Evolutionary conservation across 2,888 invertebrate species (phyloP).

Genomic region (Alentia gelatinosa): DNA sequence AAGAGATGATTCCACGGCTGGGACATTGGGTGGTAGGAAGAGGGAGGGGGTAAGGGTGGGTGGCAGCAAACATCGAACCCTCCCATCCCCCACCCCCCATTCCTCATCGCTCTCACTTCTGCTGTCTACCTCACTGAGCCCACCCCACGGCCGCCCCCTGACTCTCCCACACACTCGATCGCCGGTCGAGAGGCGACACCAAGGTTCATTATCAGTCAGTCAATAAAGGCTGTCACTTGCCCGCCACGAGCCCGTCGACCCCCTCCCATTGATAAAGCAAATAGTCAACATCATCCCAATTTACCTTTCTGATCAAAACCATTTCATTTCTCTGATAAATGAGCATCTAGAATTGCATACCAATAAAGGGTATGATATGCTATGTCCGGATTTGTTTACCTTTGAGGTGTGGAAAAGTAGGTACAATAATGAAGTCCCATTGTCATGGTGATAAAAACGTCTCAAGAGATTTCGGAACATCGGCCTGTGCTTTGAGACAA

Average conservation of each 20-base stretch:
- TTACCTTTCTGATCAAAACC: too few relatives aligned
- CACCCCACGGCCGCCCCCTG: background rate
- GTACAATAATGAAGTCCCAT: too few relatives aligned
- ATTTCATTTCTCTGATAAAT: too few relatives aligned
- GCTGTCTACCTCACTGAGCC: background rate
- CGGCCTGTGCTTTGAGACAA: too few relatives aligned
- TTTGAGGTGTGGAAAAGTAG: too few relatives aligned
- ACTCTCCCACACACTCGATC: background rate
- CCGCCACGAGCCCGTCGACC: background rate
- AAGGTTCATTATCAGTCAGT: background rate
- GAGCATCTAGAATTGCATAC: too few relatives aligned
- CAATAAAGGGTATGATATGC: too few relatives aligned
- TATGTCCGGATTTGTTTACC: too few relatives aligned
- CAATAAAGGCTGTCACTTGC: background rate
- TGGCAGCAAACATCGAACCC: background rate
- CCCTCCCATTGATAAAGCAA: background rate
- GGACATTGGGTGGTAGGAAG: background rate
- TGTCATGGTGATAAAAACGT: too few relatives aligned
- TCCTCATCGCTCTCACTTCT: background rate
- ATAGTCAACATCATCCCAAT: background rate
- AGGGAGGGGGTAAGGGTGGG: background rate
- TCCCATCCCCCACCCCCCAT: background rate
- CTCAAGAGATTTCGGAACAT: too few relatives aligned
- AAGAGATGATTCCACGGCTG: too few relatives aligned
- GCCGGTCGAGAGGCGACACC: background rate